Evolutionary conservation across 1,140 invertebrate genomes (phyloP).

Genomic region (Formica selysi): DNA sequence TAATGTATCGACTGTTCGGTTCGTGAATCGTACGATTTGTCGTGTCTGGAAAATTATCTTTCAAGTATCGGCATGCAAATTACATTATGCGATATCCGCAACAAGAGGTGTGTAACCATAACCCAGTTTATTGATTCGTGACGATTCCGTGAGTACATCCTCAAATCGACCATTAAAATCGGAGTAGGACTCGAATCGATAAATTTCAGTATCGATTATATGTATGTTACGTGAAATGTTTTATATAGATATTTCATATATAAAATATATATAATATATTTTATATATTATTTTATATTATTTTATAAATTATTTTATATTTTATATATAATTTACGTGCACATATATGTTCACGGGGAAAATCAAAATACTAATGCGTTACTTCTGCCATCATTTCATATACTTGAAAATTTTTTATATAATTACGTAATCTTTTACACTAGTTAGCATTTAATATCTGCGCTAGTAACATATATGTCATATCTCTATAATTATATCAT

Average conservation of each 20-base stretch:
- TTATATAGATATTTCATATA: neutral
- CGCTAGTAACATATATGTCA: neutral
- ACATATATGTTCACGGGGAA: neutral
- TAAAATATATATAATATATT: no score
- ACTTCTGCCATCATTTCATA: neutral
- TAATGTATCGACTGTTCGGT: neutral
- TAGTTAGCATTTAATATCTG: neutral
- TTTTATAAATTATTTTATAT: no score
- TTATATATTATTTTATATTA: no score
- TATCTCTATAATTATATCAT: no score
- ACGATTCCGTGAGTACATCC: slow-evolving; percentile 22
- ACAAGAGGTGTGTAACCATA: slow-evolving; percentile 8
- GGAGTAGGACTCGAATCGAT: neutral
- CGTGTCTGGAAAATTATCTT: neutral
- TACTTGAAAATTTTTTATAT: neutral
- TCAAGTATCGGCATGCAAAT: slow-evolving; percentile 3
- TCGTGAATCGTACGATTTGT: neutral
- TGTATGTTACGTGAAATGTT: neutral
- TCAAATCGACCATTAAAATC: slow-evolving; percentile 8
- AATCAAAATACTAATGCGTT: neutral
- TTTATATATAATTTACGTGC: no score
- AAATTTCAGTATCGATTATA: neutral
- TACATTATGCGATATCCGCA: neutral
- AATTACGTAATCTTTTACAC: neutral
- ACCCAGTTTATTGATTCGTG: slow-evolving; percentile 37